Base-by-base conservation (phyloP, 2,888 invertebrate species). In the Microctonus brassicae region DNA sequence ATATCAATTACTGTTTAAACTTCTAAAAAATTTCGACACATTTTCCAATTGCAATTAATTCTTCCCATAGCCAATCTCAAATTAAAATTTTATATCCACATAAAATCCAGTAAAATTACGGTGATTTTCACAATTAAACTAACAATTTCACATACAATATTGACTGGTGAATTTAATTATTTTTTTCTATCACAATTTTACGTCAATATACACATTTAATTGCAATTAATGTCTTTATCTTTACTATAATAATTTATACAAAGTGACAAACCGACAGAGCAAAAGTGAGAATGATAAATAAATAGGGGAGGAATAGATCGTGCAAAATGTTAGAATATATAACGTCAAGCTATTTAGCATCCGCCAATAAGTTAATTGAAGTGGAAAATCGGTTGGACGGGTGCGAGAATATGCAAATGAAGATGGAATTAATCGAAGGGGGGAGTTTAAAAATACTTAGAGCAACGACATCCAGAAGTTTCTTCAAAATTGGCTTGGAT, bases 401-500 rank as follows among this genome's bases (percentile, higher is more conserved):
- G 70, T 70, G 47, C 17, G 47, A 47, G 63, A 63, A 63, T 58
- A 70, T 70, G 70, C 70, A 70, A 70, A 70, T 70, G 65, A 62
- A 70, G 69, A 70, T 70, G 36, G 63, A 70, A 70, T 70, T 70
- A 70, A 70, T 70, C 57, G 57, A 68, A 47, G 29, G 63, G 63
- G n/a, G 55, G 47, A 58, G 65, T 70, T 70, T 58, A 65, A 70
- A 70, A 70, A 70, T 70, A 70, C 70, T 70, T 65, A 65, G 47
- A 33, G 42, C 42, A 57, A 52, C 29, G 47, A 11, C 17, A 47
- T 34, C 20, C 39, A 58, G 42, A 72, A 72, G 67, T 67, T 72
- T 68, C 36, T 57, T 62, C 55, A 52, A 73, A 75, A 75, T 76
- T 75, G 69, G 71, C 72, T 69, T 57, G 70, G 61, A 75, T 75